phyloP scores from a whole-genome alignment of 2,888 invertebrate species.

The Bhutanitis thaidina region DNA sequence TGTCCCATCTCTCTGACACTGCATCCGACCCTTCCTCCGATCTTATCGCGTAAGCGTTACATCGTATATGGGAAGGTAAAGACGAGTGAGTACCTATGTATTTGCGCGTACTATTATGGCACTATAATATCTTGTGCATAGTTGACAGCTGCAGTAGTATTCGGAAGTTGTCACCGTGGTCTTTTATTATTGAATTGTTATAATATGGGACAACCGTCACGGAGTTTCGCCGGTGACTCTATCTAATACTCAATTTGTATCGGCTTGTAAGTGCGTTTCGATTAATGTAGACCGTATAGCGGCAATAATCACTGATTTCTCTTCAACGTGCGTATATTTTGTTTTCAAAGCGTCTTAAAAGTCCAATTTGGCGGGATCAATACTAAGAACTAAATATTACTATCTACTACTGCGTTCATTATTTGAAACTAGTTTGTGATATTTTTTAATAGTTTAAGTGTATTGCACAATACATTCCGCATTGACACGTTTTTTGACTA shows the following conservation, averaged over 20 bases:
- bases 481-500: no score
- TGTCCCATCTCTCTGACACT: no score
- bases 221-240: constrained; percentile 14
- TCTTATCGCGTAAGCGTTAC: no score
- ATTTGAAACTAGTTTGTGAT: not conserved
- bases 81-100: no score
- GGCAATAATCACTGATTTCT: constrained; percentile 42
- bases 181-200: constrained; percentile 6
- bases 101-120: no score
- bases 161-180: no score
- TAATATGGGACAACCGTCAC: constrained; percentile 11
- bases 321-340: constrained; percentile 35
- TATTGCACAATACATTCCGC: no score
- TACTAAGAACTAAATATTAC: not conserved
- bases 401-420: constrained; percentile 13
- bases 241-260: constrained; percentile 17
- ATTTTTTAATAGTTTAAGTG: no score
- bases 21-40: no score
- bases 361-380: not conserved
- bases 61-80: no score
- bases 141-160: no score
- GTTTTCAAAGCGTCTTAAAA: not conserved
- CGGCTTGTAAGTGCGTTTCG: constrained; percentile 15
- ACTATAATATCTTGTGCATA: no score
- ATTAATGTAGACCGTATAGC: constrained; percentile 14